Evolutionary conservation across 2,888 invertebrate species (phyloP), one percentile per base, ranked within the genome.

Genomic region (Troides oblongomaculatus): DNA sequence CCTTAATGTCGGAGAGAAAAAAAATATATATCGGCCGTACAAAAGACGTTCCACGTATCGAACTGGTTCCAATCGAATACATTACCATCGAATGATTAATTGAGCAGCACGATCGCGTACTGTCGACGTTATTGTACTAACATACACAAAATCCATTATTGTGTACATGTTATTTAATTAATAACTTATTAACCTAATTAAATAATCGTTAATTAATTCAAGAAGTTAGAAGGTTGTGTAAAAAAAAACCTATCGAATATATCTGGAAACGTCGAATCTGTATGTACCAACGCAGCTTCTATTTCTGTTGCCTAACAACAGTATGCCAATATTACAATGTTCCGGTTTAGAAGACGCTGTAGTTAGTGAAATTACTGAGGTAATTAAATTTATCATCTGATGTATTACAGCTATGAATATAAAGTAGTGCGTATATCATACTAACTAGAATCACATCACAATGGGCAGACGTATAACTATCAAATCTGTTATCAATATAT

Each of bases 1-100:
- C 67, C 61, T 71, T 50, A 64, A 25, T 58, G 56, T 23, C 50
- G 61, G 64, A 53, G 5, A 53, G 64, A 17, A 69, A 65, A 65
- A 66, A 66, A 64, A 63, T 14, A 50, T 64, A 63, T 18, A 50
- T 64, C 66, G 61, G 57, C 64, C 43, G 60, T 23, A 71, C 70
- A 71, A 71, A 71, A 71, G 67, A 67, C 57, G 63, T 58, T 66
- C 70, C 70, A 61, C 77, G 78, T 74, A 75, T 76, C 72, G 70
- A 80, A 85, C 84, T 73, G 79, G 85, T 84, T 84, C 73, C 73
- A 78, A 76, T 78, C 79, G 80, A 78, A 80, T 78, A 79, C 79
- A 83, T 84, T 82, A 82, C 76, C 78, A 81, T 82, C 79, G 79
- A 83, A 83, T 85, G 85, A 87, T 87, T 77, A 82, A 87, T 86